Conservation (phyloP, 2,113 vertebrate genomes). For the Xerus inauris region DNA sequence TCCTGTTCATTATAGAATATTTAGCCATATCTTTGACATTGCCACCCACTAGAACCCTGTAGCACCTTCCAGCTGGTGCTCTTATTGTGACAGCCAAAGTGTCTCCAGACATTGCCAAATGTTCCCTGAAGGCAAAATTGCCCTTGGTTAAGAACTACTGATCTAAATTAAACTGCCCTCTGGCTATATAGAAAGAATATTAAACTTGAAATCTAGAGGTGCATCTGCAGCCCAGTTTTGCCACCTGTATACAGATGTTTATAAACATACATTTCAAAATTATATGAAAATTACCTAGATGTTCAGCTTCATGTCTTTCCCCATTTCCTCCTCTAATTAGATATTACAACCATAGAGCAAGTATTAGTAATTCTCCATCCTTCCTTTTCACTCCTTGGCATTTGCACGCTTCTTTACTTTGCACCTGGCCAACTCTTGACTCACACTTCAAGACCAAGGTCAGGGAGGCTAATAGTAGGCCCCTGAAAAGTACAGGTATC, state of each 20-base stretch:
- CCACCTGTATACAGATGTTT: neutral
- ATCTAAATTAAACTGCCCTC: neutral
- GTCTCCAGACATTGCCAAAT: neutral
- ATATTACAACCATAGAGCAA: neutral
- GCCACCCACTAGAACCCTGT: neutral
- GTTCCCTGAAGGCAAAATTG: neutral
- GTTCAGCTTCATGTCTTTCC: neutral
- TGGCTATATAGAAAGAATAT: neutral
- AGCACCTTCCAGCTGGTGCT: neutral
- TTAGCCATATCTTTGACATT: neutral
- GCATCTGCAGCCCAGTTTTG: neutral
- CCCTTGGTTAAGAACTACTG: neutral
- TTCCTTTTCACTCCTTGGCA: neutral
- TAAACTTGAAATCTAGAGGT: neutral
- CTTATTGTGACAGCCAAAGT: neutral
- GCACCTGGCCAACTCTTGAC: neutral
- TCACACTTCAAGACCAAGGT: neutral
- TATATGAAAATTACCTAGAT: neutral
- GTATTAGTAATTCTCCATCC: neutral
- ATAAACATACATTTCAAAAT: neutral
- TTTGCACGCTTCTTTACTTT: neutral
- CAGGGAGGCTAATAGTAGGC: neutral
- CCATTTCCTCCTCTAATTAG: neutral
- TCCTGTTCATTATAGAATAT: neutral
- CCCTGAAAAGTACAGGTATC: neutral